These are phyloP conservation scores for Andrena dorsata DNA, from an alignment of 2,888 invertebrate species.

Conservation along the genomic window DNA sequence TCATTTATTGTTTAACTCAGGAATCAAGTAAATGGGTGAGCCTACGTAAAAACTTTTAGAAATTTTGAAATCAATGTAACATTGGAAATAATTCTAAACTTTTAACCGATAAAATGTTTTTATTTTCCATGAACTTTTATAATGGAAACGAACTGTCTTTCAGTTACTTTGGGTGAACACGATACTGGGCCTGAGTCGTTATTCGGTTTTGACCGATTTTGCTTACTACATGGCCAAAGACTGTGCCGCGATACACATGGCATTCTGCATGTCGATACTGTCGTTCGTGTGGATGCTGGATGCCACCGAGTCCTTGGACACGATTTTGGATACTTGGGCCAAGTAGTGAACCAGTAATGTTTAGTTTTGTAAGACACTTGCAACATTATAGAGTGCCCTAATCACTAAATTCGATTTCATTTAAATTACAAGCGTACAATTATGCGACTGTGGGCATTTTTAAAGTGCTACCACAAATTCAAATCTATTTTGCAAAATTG, in stretches of 20 bases:
- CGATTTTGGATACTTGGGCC: slow-evolving; percentile 79
- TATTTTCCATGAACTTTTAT: neutral
- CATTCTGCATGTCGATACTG: slow-evolving; percentile 79
- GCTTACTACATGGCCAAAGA: slow-evolving; percentile 78
- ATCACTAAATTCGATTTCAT: neutral
- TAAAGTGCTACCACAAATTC: neutral
- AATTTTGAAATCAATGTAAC: neutral
- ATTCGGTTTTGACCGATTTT: slow-evolving; percentile 70
- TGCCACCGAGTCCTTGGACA: slow-evolving; percentile 82
- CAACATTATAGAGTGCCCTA: slow-evolving; percentile 23
- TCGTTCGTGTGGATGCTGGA: slow-evolving; percentile 84
- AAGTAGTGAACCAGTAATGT: slow-evolving; percentile 75
- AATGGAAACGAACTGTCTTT: slow-evolving; percentile 13
- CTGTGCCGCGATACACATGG: slow-evolving; percentile 75
- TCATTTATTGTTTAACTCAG: slow-evolving; percentile 78
- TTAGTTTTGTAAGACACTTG: slow-evolving; percentile 51
- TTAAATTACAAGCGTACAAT: neutral
- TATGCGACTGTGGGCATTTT: neutral
- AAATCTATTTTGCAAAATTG: neutral
- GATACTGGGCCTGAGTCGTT: slow-evolving; percentile 70
- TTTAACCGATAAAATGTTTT: neutral
- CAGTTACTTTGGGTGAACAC: slow-evolving; percentile 78
- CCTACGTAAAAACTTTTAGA: slow-evolving; percentile 1
- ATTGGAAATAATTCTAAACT: neutral
- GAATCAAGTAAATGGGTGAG: slow-evolving; percentile 82